Evolutionary conservation across 2,797 vertebrate genomes (phyloP).

Genomic region (Gadopsis marmoratus): DNA sequence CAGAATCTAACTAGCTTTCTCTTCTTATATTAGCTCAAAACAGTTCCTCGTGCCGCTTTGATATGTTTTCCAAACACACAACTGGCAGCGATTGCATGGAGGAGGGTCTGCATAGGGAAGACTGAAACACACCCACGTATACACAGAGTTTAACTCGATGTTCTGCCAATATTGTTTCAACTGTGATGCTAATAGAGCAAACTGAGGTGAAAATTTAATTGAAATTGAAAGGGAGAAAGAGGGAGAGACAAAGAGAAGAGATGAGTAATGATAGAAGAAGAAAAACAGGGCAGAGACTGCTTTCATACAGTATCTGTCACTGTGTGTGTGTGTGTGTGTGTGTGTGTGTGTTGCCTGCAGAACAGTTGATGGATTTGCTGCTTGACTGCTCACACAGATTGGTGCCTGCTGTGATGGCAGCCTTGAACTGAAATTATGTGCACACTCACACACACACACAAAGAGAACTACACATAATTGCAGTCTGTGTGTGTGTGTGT

Average conservation of each 20-base stretch:
- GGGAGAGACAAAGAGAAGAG: conserved; percentile 47
- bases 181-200: conserved; percentile 56
- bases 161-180: conserved; percentile 48
- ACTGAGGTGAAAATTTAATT: conserved; percentile 68
- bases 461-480: too few species aligned
- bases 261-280: conserved; percentile 70
- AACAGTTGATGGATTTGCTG: conserved; percentile 84
- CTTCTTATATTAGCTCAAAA: conserved; percentile 1
- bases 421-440: conserved; percentile 80
- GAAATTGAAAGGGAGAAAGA: conserved; percentile 62
- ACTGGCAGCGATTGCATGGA: neutral
- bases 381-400: conserved; percentile 84
- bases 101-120: conserved; percentile 1
- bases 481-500: too few species aligned
- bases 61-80: conserved; percentile 16
- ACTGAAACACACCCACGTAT: conserved; percentile 6
- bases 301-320: conserved; percentile 62
- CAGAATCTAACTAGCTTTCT: neutral
- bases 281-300: conserved; percentile 54
- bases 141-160: conserved; percentile 28
- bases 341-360: conserved; percentile 64
- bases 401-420: conserved; percentile 82
- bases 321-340: conserved; percentile 34
- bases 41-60: conserved; percentile 12
- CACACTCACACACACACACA: conserved; percentile 58